phyloP scores from a whole-genome alignment of 2,888 invertebrate genomes.

The Drosophila sordidula region DNA sequence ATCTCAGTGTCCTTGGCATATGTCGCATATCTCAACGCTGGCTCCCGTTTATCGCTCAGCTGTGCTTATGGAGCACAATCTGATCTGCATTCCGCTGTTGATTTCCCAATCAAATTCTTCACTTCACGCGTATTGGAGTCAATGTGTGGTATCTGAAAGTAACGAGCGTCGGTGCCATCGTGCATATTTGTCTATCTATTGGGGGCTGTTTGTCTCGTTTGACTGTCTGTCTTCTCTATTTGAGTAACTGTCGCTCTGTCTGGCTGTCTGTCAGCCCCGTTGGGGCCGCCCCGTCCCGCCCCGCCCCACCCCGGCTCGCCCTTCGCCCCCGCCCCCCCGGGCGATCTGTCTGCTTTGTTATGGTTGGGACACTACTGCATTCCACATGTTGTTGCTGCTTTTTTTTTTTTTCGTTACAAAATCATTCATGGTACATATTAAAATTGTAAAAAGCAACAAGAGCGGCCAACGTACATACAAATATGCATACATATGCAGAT shows the following conservation, averaged over 20 bases:
- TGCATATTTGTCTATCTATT: constrained; percentile 74
- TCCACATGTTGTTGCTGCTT: constrained; percentile 65
- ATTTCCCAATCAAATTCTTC: constrained; percentile 54
- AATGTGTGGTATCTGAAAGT: constrained; percentile 61
- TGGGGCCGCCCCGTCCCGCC: not conserved
- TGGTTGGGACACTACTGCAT: constrained; percentile 75
- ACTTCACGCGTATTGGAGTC: constrained; percentile 18
- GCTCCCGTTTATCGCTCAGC: constrained; percentile 11
- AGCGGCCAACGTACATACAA: constrained; percentile 3
- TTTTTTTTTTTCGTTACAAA: constrained; percentile 62
- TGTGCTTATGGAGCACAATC: constrained; percentile 28
- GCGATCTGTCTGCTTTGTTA: constrained; percentile 57
- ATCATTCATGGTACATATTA: constrained; percentile 76
- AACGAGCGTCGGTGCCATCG: constrained; percentile 48
- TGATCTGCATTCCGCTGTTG: constrained; percentile 19
- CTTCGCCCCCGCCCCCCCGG: not conserved
- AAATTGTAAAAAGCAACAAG: constrained; percentile 66
- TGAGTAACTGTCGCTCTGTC: constrained; percentile 6
- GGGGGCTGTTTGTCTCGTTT: constrained; percentile 68
- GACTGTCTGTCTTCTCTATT: not conserved
- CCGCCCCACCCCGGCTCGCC: not conserved
- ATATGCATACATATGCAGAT: constrained; percentile 42
- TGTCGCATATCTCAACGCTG: too few species aligned
- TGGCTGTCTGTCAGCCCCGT: constrained; percentile 23
- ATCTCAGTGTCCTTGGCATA: too few species aligned